Evolutionary conservation across 2,888 invertebrate genomes (phyloP), one percentile per base, ranked within the genome.

Genomic region (Plemyria rubiginata): DNA sequence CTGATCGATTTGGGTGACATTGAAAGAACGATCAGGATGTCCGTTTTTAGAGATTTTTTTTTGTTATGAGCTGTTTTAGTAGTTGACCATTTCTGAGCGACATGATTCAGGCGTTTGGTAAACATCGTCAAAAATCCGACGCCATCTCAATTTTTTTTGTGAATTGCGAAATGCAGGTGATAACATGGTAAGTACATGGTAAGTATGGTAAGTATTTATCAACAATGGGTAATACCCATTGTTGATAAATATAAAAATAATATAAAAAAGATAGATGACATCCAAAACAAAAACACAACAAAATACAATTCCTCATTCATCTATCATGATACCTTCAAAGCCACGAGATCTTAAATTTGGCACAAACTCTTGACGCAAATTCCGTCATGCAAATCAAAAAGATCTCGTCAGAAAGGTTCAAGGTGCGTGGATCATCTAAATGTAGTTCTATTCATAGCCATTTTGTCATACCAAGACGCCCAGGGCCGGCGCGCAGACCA

Each of bases 1-100:
- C 70, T 87, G 89, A 89, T 87, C 84, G 90, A 91, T 89, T 78
- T 77, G 75, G 74, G 66, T 84, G 87, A 87, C 88, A 88, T 87
- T 87, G 86, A 85, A 82, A 85, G 78, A 73, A 69, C 55, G 51
- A 70, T 62, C 46, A 68, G 72, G 71, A 75, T 73, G 70, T 79
- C 77, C 80, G 74, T 75, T 77, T 65, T 54, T 38, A 45, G 38
- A 51, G 38, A 56, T 54, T 22, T n/a, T 56, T 15, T 46, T 46
- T 28, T 4, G 32, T 45, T 36, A 36, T 28, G 16, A 60, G 54
- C 36, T 59, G 13, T 7, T 13, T 22, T 22, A 8, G 4, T 11
- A 46, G 9, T 9, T 2, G 11, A 11, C 36, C 0, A 38, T 38
- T 0, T 38, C 9, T 9, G 36, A 38, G 11, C 36, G 6, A 38